These are phyloP conservation scores for Tenualosa ilisha DNA, from an alignment of 2,797 vertebrate species.

Conservation along the genomic window DNA sequence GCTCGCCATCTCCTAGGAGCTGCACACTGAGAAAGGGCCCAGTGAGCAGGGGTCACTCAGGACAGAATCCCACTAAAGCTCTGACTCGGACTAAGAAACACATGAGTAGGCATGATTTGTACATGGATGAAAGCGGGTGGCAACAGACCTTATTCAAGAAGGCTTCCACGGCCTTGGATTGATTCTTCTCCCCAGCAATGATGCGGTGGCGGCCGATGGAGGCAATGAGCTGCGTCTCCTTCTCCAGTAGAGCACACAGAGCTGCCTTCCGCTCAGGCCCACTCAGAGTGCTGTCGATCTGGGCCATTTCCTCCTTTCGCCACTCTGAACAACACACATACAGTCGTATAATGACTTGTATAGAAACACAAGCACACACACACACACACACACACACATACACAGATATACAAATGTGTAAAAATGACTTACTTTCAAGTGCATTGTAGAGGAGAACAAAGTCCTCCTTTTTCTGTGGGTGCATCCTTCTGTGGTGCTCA, in stretches of 20 bases:
- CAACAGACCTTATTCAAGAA: conserved; percentile 84
- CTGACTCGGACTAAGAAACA: background rate
- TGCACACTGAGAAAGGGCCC: conserved; percentile 73
- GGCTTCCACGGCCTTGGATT: conserved; percentile 66
- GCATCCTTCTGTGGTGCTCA: conserved; percentile 75
- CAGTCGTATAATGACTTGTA: background rate
- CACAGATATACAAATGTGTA: conserved; percentile 23
- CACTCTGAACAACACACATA: conserved; percentile 74
- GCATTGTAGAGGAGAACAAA: conserved; percentile 86
- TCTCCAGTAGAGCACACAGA: conserved; percentile 82
- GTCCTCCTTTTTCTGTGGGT: conserved; percentile 84
- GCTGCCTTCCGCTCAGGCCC: conserved; percentile 87
- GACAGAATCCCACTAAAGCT: background rate
- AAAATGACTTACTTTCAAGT: conserved; percentile 80
- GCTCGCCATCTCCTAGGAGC: conserved; percentile 80
- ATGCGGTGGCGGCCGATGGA: conserved; percentile 78
- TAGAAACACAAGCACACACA: conserved; percentile 13
- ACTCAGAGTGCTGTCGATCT: conserved; percentile 71
- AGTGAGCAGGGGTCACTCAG: background rate
- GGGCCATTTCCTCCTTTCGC: conserved; percentile 75
- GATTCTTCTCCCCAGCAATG: conserved; percentile 61
- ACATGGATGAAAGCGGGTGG: background rate
- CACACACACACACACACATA: background rate
- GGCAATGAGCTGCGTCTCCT: conserved; percentile 82
- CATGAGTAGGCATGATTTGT: background rate